A percentile compares a stretch with the other conserved stretches of the same genome.
Conservation (phyloP, 2,888 invertebrate genomes). For the Seira musarum region DNA sequence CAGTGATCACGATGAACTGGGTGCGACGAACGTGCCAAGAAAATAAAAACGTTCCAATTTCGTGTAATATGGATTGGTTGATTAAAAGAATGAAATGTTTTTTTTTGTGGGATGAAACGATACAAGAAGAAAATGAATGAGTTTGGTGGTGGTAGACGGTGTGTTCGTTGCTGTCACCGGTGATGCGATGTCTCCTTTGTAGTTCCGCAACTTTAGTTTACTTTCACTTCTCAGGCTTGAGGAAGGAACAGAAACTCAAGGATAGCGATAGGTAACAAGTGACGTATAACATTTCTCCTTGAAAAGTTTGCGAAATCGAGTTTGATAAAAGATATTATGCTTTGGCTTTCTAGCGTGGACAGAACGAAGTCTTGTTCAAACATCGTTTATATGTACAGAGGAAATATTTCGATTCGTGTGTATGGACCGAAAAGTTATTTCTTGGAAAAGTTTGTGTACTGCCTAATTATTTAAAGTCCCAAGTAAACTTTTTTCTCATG, state of each 20-base stretch:
- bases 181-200: neutral
- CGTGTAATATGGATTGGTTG: neutral
- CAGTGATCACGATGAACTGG: neutral
- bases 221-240: neutral
- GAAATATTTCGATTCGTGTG: no score
- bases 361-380: neutral
- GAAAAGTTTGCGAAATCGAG: neutral
- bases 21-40: slow-evolving; percentile 2
- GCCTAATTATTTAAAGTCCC: no score
- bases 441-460: neutral
- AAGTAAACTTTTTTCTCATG: no score
- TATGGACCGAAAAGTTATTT: no score
- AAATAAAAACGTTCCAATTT: neutral
- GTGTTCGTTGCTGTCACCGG: neutral
- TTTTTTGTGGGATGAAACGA: neutral
- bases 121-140: neutral
- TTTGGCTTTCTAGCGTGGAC: neutral
- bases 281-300: neutral
- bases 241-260: neutral
- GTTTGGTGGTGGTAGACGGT: neutral
- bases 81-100: neutral
- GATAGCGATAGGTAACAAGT: neutral
- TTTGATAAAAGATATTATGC: neutral
- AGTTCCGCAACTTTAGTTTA: neutral
- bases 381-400: no score